phyloP scores from a whole-genome alignment of 92 coral and sea anemone species.

The Montipora capitata region DNA sequence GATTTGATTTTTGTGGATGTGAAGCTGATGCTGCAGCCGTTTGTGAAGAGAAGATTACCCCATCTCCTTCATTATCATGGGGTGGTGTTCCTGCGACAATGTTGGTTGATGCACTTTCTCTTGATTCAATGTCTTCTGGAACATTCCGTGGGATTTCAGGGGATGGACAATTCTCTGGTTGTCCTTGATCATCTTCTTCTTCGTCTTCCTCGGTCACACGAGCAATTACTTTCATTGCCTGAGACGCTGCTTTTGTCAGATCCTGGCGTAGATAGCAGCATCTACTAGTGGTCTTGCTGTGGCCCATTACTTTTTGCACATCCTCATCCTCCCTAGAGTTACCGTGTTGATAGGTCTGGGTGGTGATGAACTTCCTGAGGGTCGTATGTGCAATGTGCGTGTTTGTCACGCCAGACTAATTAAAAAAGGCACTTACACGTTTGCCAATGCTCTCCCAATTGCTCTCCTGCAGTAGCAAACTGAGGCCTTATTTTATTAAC shows the following conservation, averaged over 20 bases:
- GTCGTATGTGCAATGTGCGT: not conserved
- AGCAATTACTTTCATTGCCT: not conserved
- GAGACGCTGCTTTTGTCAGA: not conserved
- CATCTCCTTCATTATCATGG: too few species aligned
- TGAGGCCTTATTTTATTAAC: conserved; percentile 5
- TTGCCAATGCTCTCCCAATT: conserved; percentile 2
- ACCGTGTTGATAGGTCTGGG: not conserved
- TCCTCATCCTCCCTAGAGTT: not conserved
- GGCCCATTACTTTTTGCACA: not conserved
- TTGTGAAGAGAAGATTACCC: too few species aligned
- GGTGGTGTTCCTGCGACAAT: too few species aligned
- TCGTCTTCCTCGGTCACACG: not conserved
- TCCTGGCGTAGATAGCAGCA: not conserved
- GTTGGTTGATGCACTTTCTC: too few species aligned
- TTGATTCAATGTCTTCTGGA: too few species aligned
- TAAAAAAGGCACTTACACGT: not conserved
- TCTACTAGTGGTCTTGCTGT: not conserved
- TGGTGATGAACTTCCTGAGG: not conserved
- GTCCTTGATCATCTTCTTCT: not conserved
- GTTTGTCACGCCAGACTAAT: conserved; percentile 1
- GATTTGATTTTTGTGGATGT: too few species aligned
- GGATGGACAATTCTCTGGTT: too few species aligned
- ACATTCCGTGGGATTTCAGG: too few species aligned
- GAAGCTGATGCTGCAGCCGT: too few species aligned
- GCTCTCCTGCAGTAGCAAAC: not conserved